Evolutionary conservation across 2,888 invertebrate genomes (phyloP), one percentile per base, ranked within the genome.

Genomic region (Xanthorhoe spadicearia): DNA sequence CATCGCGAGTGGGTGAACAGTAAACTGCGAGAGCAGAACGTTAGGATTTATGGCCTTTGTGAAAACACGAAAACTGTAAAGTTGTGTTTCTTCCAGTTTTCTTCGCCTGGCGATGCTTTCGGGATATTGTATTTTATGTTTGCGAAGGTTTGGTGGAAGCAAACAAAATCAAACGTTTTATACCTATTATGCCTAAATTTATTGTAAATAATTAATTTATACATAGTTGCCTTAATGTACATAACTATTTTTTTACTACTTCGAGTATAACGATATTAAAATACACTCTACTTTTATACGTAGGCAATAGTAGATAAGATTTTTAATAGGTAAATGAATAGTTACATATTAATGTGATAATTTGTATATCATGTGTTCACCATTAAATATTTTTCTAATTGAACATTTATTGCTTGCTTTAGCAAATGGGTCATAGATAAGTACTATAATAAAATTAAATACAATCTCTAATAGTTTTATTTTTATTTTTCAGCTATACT

Each of bases 171-270:
- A 68, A 56, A 72, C 70, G 70, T 70, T 69, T 67, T 65, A 32
- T 65, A 65, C 60, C 56, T 80, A 74, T 58, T 17, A 38, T 48
- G 23, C 23, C 23, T 13, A 77, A 77, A 74, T 80, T 80, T 82
- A 28, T 82, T 91, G 90, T 91, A 91, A 87, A 91, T 90, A 90
- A 82, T 60, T 83, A 78, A 88, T 87, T 87, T 87, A 87, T 84
- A 77, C 82, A 80, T 83, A 81, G 80, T 78, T 80, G 77, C 77
- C 74, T 60, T 60, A 76, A 73, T 88, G 85, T 88, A 87, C 79
- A 89, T 89, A 87, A 76, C 67, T 53, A 28, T 15, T 43, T 23
- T 49, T 23, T 50, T 49, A n/a, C n/a, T n/a, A n/a, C 50, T 18
- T 32, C 15, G 48, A 53, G 18, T 53, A 9, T 38, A 60, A 56